Evolutionary conservation across 2,113 vertebrate genomes (phyloP).

Genomic region (Antechinus stuartii): DNA sequence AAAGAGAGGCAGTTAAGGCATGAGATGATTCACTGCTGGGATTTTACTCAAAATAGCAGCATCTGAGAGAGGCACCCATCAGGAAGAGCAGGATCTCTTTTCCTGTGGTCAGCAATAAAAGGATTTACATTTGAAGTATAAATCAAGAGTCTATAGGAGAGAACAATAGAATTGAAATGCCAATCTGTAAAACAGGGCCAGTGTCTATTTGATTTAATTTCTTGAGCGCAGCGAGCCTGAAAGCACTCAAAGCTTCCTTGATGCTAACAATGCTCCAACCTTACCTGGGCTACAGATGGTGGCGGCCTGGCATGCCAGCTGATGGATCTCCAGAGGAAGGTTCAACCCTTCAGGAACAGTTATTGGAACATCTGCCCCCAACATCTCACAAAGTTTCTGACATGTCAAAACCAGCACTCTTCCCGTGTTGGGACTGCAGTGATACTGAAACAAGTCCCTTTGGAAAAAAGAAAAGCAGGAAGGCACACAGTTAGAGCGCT

Average conservation of each 20-base stretch:
- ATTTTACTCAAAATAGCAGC: background rate
- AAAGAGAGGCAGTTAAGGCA: background rate
- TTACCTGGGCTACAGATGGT: constrained; percentile 93
- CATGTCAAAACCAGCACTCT: constrained; percentile 89
- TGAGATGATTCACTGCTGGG: background rate
- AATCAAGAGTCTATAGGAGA: background rate
- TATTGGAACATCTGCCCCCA: constrained; percentile 90
- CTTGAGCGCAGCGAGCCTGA: background rate
- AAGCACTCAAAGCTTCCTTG: background rate
- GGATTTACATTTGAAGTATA: background rate
- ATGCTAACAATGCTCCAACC: background rate
- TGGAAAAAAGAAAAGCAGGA: constrained; percentile 43
- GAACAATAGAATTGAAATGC: background rate
- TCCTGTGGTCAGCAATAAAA: background rate
- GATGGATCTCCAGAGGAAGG: constrained; percentile 89
- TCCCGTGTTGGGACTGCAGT: constrained; percentile 87
- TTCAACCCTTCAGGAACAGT: constrained; percentile 85
- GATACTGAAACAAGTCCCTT: constrained; percentile 90
- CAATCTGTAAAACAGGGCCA: constrained; percentile 7
- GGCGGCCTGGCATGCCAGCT: constrained; percentile 91
- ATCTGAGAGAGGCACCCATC: background rate
- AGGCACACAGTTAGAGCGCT: background rate
- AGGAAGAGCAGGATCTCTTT: background rate
- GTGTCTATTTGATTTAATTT: background rate
- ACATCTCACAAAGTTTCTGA: constrained; percentile 92